Percentiles rank a stretch among this genome's conserved stretches.
Conservation (phyloP, 2,797 vertebrate genomes). For the Gallirallus australis region DNA sequence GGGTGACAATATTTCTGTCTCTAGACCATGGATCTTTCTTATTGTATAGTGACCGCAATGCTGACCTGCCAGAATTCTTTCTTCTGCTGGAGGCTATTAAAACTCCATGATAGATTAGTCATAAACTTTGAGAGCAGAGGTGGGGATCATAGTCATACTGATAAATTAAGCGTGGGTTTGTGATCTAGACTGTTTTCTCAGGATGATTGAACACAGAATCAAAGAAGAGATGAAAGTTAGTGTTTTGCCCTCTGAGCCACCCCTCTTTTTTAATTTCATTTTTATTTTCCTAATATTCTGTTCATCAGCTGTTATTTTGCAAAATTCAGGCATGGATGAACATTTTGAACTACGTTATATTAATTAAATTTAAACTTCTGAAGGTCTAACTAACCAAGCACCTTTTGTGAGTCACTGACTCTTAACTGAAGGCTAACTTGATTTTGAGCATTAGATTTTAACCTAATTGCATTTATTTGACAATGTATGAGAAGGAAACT, state of each 20-base stretch:
- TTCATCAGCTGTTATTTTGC: background rate
- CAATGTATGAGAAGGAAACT: background rate
- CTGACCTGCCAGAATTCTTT: background rate
- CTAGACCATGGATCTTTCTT: background rate
- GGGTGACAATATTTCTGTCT: background rate
- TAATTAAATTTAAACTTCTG: constrained; percentile 34
- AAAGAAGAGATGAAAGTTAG: constrained; percentile 7
- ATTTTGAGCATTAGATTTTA: constrained; percentile 18
- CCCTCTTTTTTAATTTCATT: background rate
- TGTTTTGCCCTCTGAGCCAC: background rate
- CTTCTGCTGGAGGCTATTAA: background rate
- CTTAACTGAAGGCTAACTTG: constrained; percentile 11
- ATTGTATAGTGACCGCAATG: background rate
- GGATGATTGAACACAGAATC: background rate
- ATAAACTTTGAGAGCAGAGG: background rate
- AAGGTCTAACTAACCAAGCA: constrained; percentile 16
- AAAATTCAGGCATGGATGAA: constrained; percentile 21
- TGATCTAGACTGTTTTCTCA: background rate
- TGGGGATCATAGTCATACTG: background rate
- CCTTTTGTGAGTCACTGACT: constrained; percentile 26
- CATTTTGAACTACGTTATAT: background rate
- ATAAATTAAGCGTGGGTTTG: constrained; percentile 8
- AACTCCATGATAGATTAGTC: background rate
- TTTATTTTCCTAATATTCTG: background rate
- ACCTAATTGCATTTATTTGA: constrained; percentile 22